Evolutionary conservation across 2,888 invertebrate species (phyloP).

Genomic region (Eustalomyia histrio): DNA sequence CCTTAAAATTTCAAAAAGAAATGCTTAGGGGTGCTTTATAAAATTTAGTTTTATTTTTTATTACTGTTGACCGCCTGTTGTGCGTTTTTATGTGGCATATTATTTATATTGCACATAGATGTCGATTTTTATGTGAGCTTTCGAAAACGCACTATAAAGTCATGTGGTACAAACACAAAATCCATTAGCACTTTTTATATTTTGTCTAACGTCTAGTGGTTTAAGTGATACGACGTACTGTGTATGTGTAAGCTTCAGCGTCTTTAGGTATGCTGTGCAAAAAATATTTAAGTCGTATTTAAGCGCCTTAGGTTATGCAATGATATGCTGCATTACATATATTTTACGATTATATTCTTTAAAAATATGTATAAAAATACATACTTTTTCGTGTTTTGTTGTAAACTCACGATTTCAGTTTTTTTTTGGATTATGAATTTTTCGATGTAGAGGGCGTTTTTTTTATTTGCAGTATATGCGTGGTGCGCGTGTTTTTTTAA

Average conservation of each 20-base stretch:
- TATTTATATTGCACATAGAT: conserved; percentile 70
- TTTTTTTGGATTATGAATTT: conserved; percentile 26
- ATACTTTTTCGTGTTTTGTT: conserved; percentile 17
- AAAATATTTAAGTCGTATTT: conserved; percentile 7
- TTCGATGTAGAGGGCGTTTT: conserved; percentile 45
- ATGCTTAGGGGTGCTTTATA: conserved; percentile 30
- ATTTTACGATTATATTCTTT: neutral
- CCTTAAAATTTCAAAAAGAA: conserved; percentile 20
- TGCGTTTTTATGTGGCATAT: conserved; percentile 59
- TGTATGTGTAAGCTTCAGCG: conserved; percentile 53
- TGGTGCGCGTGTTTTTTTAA: conserved; percentile 46
- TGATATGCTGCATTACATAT: conserved; percentile 65
- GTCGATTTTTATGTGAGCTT: conserved; percentile 77
- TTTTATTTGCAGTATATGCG: conserved; percentile 39
- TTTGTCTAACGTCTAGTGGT: neutral
- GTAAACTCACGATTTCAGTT: conserved; percentile 44
- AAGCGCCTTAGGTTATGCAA: conserved; percentile 75
- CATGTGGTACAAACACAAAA: neutral
- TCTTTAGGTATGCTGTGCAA: neutral
- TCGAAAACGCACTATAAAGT: conserved; percentile 53
- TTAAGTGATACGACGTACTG: neutral
- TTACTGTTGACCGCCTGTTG: conserved; percentile 57
- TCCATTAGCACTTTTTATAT: conserved; percentile 33
- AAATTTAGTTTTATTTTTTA: conserved; percentile 30
- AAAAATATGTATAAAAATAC: conserved; percentile 28